These are phyloP conservation scores for Pelagia noctiluca DNA, from an alignment of 30 jellyfish, hydroid and myxozoan genomes.

Conservation along the genomic window DNA sequence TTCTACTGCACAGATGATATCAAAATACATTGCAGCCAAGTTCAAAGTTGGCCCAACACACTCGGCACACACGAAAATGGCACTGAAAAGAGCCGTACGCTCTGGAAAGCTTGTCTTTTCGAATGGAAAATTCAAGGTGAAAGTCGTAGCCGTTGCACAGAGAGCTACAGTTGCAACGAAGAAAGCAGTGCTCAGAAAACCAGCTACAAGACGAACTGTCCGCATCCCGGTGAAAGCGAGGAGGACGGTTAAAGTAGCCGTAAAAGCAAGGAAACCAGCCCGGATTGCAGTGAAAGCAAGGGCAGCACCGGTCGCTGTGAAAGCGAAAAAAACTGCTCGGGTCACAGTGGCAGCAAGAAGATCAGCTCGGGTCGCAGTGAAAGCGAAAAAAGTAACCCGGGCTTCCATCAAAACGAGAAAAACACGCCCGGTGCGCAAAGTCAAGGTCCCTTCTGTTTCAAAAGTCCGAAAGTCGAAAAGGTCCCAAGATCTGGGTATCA, in stretches of 20 bases:
- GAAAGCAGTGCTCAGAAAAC: constrained; percentile 1
- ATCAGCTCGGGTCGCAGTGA: neutral
- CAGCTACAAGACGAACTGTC: constrained; percentile 4
- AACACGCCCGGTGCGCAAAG: neutral
- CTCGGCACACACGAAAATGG: constrained; percentile 54
- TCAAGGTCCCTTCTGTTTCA: neutral
- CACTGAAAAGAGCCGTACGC: constrained; percentile 46
- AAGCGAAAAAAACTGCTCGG: no score
- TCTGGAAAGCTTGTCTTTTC: constrained; percentile 42
- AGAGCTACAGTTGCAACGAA: neutral
- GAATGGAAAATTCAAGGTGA: constrained; percentile 55
- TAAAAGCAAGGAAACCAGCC: neutral
- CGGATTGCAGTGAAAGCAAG: constrained; percentile 9
- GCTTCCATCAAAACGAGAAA: neutral
- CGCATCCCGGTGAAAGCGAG: constrained; percentile 2
- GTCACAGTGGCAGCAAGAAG: neutral
- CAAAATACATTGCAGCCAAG: constrained; percentile 53
- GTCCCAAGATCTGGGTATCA: no score
- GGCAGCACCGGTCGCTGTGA: neutral
- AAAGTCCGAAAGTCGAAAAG: neutral
- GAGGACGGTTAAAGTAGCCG: neutral
- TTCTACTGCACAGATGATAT: constrained; percentile 44
- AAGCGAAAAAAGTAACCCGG: no score
- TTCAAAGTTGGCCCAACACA: constrained; percentile 29
- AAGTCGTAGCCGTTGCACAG: neutral